Evolutionary conservation across 1,140 invertebrate genomes (phyloP).

Genomic region (Apis laboriosa): DNA sequence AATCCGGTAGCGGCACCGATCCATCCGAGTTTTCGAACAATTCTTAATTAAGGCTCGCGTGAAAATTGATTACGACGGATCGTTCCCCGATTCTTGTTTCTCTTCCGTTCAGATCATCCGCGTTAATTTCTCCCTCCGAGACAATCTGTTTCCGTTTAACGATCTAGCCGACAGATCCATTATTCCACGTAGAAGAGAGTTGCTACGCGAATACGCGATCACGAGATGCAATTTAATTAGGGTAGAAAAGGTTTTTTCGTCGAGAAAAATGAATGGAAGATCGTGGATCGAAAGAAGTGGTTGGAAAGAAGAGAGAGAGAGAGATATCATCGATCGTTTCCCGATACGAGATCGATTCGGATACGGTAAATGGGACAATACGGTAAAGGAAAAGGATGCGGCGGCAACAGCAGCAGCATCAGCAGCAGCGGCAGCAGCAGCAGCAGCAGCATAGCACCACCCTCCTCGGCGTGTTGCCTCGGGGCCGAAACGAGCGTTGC

Average conservation of each 20-base stretch:
- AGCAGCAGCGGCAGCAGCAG: too few species aligned
- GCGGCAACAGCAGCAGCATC: background rate
- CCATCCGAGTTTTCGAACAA: slow-evolving; percentile 16
- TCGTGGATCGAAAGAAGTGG: too few species aligned
- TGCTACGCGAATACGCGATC: slow-evolving; percentile 40
- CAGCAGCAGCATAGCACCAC: background rate
- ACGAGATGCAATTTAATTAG: slow-evolving; percentile 52
- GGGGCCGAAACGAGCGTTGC: slow-evolving; percentile 51
- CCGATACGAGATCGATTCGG: background rate
- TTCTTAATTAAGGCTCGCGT: slow-evolving; percentile 67
- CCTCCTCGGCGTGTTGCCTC: slow-evolving; percentile 60
- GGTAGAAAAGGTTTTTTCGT: slow-evolving; percentile 47
- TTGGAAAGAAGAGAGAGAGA: too few species aligned
- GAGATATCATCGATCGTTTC: background rate
- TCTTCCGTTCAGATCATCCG: slow-evolving; percentile 15
- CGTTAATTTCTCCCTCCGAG: slow-evolving; percentile 55
- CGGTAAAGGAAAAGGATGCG: slow-evolving; percentile 49
- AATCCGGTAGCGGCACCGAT: background rate
- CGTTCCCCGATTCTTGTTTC: slow-evolving; percentile 7
- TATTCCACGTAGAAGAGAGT: too few species aligned
- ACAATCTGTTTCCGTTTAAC: slow-evolving; percentile 59
- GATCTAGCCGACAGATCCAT: slow-evolving; percentile 37
- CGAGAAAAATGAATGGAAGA: slow-evolving; percentile 3
- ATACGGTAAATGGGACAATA: slow-evolving; percentile 7
- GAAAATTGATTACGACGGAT: slow-evolving; percentile 72